Percentiles rank a stretch among this genome's conserved stretches.
Evolutionary conservation across 1,140 invertebrate genomes (phyloP).

Genomic region (Achroia grisella): DNA sequence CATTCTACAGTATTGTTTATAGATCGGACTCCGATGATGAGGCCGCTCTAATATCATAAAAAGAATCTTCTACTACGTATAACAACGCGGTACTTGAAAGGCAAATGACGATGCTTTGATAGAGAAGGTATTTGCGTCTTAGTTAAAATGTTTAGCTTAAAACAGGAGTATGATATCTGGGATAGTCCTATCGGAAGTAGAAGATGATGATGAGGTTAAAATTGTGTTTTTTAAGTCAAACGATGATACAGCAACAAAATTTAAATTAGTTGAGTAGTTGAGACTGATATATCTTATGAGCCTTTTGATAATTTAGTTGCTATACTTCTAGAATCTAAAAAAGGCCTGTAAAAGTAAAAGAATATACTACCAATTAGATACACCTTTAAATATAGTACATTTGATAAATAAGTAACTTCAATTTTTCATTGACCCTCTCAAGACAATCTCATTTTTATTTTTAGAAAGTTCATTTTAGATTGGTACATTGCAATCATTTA

Average conservation of each 20-base stretch:
- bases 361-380: no score
- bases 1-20: not conserved
- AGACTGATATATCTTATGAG: not conserved
- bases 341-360: no score
- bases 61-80: not conserved
- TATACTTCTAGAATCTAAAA: no score
- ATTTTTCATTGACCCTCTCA: no score
- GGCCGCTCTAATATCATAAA: no score
- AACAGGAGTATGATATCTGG: conserved; percentile 9
- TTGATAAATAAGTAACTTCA: no score
- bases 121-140: conserved; percentile 5
- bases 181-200: conserved; percentile 8
- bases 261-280: not conserved
- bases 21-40: not conserved
- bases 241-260: no score
- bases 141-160: conserved; percentile 4
- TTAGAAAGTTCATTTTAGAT: no score
- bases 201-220: conserved; percentile 13
- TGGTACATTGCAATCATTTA: no score
- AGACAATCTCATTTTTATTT: no score
- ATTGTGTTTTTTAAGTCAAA: no score
- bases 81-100: not conserved
- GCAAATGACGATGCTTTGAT: not conserved
- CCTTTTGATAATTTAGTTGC: not conserved
- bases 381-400: no score